phyloP scores from a whole-genome alignment of 2,888 invertebrate genomes.

The Drosophila neotestacea region DNA sequence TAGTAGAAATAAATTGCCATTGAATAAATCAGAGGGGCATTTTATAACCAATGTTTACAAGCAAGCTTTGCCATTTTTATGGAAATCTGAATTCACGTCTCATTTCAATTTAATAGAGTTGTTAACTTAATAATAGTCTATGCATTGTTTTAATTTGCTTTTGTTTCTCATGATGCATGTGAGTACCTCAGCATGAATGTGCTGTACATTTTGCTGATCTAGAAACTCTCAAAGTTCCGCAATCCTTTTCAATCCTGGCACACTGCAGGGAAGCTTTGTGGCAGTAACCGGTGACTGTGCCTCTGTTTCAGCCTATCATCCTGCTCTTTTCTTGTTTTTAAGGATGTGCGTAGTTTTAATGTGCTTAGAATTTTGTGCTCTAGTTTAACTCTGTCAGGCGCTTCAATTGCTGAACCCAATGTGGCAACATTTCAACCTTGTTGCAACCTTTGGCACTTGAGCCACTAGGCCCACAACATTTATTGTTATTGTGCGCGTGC shows the following conservation, averaged over 20 bases:
- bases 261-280: slow-evolving; percentile 20
- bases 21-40: too few relatives aligned
- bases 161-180: neutral
- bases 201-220: slow-evolving; percentile 35
- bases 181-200: slow-evolving; percentile 3
- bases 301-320: slow-evolving; percentile 6
- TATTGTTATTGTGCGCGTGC: slow-evolving; percentile 72
- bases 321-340: slow-evolving; percentile 22
- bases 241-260: slow-evolving; percentile 10
- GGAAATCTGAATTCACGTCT: neutral
- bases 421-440: slow-evolving; percentile 8
- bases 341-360: slow-evolving; percentile 65
- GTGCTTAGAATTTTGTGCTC: slow-evolving; percentile 73
- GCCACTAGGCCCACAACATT: slow-evolving; percentile 8
- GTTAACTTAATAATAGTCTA: slow-evolving; percentile 7
- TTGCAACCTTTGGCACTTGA: slow-evolving; percentile 21
- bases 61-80: neutral
- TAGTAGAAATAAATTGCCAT: neutral
- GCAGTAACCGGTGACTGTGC: slow-evolving; percentile 8
- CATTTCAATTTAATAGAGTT: slow-evolving; percentile 5
- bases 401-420: slow-evolving; percentile 40
- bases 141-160: slow-evolving; percentile 5
- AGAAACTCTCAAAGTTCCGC: slow-evolving; percentile 31
- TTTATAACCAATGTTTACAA: neutral
- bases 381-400: slow-evolving; percentile 48